These are phyloP conservation scores for Apteryx owenii DNA, from an alignment of 2,113 vertebrate genomes.

Conservation along the genomic window DNA sequence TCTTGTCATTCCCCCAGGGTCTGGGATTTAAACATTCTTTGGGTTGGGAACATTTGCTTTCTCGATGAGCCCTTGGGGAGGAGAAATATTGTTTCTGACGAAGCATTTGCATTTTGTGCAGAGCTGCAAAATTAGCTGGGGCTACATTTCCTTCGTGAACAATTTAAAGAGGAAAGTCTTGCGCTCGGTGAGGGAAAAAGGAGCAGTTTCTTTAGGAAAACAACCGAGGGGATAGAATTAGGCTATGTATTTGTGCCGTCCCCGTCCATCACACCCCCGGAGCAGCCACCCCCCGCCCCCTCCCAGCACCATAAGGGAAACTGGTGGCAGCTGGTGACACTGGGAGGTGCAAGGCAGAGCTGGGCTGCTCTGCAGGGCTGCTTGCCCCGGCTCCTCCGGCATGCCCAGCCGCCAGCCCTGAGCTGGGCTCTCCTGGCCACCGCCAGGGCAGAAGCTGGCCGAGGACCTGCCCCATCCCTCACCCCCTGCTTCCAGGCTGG, in stretches of 20 bases:
- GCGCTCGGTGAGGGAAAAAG: not conserved
- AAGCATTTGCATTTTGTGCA: constrained; percentile 49
- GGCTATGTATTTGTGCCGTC: not conserved
- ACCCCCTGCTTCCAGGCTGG: not conserved
- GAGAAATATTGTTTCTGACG: constrained; percentile 18
- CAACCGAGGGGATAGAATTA: accelerated
- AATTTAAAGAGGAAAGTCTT: not conserved
- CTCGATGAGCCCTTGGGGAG: not conserved
- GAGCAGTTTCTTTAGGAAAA: not conserved
- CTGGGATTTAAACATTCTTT: not conserved
- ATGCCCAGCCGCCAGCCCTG: too few species aligned
- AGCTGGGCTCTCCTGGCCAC: not conserved
- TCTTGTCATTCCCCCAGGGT: not conserved
- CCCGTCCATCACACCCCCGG: not conserved
- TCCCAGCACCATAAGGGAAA: not conserved
- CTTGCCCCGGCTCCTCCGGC: too few species aligned
- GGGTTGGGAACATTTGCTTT: not conserved
- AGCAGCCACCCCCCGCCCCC: not conserved
- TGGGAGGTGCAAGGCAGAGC: not conserved
- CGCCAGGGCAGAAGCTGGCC: too few species aligned
- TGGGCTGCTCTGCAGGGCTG: not conserved
- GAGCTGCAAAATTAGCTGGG: constrained; percentile 31
- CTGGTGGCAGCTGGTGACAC: not conserved
- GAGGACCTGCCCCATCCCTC: too few species aligned
- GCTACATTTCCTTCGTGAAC: not conserved